phyloP scores from a whole-genome alignment of 2,113 vertebrate species.

The Semicossyphus pulcher region DNA sequence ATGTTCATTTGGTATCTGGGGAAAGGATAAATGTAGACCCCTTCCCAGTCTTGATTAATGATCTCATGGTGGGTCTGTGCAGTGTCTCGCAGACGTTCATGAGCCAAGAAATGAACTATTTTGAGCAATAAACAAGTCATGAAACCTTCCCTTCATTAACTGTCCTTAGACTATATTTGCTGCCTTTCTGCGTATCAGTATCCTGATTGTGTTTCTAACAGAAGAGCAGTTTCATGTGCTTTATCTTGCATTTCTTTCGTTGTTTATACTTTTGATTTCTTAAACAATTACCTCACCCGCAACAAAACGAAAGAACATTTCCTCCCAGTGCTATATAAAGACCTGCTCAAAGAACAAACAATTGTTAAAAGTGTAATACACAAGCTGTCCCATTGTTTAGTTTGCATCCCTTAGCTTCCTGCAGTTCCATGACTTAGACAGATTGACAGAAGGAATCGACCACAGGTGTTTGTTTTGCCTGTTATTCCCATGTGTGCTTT shows the following conservation, averaged over 20 bases:
- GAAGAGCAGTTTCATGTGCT: not conserved
- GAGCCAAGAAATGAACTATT: conserved; percentile 22
- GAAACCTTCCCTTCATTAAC: conserved; percentile 13
- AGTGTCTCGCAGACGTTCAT: conserved; percentile 8
- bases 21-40: not conserved
- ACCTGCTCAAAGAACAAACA: conserved; percentile 33
- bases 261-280: conserved; percentile 23
- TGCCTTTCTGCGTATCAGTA: not conserved
- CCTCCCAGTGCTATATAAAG: conserved; percentile 60
- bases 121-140: conserved; percentile 11
- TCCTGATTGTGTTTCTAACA: not conserved
- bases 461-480: conserved; percentile 34
- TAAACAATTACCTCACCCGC: conserved; percentile 46
- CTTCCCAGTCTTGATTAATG: conserved; percentile 22
- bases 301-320: conserved; percentile 42
- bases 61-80: not conserved
- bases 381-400: conserved; percentile 39
- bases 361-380: conserved; percentile 44
- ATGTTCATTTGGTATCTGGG: not conserved
- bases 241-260: not conserved
- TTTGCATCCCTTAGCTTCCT: conserved; percentile 44
- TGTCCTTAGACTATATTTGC: conserved; percentile 1
- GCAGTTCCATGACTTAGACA: conserved; percentile 1
- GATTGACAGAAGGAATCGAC: not conserved
- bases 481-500: conserved; percentile 9